Conservation (phyloP, 2,888 invertebrate species). For the Catocala nupta region DNA sequence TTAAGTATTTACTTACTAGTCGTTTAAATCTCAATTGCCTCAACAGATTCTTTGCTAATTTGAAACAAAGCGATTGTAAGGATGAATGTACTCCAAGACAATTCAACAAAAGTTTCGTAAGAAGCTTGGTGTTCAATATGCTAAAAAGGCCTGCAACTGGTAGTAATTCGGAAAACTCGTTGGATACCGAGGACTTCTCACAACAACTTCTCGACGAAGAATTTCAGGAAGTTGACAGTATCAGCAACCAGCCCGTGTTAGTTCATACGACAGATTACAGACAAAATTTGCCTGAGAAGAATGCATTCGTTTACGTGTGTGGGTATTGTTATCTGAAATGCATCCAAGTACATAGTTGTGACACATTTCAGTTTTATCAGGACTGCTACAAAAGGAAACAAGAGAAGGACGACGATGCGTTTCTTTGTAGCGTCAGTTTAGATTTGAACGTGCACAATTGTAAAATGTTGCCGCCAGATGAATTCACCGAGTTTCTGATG, state of each 20-base stretch:
- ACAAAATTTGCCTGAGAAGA: constrained; percentile 34
- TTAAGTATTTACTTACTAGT: constrained; percentile 32
- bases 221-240: constrained; percentile 11
- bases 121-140: constrained; percentile 34
- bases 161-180: constrained; percentile 14
- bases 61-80: constrained; percentile 10
- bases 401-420: neutral
- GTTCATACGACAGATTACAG: constrained; percentile 41
- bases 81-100: constrained; percentile 33
- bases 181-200: constrained; percentile 26
- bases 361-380: constrained; percentile 32
- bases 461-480: constrained; percentile 28
- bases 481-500: constrained; percentile 38
- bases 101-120: constrained; percentile 31
- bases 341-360: constrained; percentile 34
- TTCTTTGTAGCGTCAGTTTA: constrained; percentile 18
- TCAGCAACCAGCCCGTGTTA: constrained; percentile 21
- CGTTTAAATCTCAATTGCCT: constrained; percentile 29
- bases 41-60: constrained; percentile 25
- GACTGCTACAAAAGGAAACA: constrained; percentile 1
- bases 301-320: constrained; percentile 37
- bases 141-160: constrained; percentile 35
- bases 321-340: constrained; percentile 44
- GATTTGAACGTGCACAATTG: constrained; percentile 19
- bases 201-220: constrained; percentile 27